phyloP scores from a whole-genome alignment of 2,797 vertebrate species.

The Platyrinchus mystaceus region DNA sequence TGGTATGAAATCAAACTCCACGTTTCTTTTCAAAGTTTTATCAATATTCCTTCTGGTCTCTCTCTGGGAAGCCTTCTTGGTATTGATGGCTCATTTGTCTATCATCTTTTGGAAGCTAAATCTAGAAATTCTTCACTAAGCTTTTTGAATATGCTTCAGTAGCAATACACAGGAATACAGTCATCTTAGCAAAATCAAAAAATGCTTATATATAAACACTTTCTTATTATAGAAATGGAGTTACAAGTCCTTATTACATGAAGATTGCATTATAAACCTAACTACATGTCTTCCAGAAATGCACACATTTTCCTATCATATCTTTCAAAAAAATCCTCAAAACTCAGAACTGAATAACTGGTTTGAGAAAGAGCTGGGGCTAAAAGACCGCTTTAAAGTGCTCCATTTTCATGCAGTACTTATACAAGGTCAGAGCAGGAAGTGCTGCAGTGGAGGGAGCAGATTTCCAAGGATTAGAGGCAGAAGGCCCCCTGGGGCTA shows the following conservation, averaged over 20 bases:
- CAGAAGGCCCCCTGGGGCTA: background rate
- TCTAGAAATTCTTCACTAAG: background rate
- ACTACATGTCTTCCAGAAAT: background rate
- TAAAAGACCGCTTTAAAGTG: background rate
- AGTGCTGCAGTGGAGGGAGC: background rate
- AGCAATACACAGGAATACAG: background rate
- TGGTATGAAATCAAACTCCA: background rate
- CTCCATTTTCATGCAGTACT: background rate
- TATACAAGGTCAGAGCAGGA: background rate
- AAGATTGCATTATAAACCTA: background rate
- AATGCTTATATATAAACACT: background rate
- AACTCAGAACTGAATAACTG: background rate
- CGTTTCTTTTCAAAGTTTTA: background rate
- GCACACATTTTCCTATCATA: background rate
- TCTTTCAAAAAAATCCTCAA: background rate
- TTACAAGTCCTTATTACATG: background rate
- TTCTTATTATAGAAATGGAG: background rate
- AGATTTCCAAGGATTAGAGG: background rate
- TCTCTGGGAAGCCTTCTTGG: background rate
- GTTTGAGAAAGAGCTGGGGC: background rate
- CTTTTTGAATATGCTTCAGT: background rate
- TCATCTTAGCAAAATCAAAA: background rate
- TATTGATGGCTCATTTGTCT: background rate
- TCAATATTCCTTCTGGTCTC: background rate
- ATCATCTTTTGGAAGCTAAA: background rate